Conservation (phyloP, 2,888 invertebrate genomes). For the Minunthozetes semirufus region DNA sequence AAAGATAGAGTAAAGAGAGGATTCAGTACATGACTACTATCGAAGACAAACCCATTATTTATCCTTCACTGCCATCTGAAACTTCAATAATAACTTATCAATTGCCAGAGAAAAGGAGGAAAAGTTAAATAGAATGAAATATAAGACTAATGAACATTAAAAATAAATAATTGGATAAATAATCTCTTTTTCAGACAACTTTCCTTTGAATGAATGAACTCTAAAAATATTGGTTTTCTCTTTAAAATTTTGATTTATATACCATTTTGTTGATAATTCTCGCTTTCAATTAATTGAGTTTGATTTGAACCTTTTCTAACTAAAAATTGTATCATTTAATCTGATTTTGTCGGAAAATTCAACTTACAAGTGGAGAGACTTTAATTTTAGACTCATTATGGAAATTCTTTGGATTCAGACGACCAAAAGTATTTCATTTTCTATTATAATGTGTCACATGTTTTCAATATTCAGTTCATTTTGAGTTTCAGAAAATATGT, state of each 20-base stretch:
- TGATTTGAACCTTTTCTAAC: too few species aligned
- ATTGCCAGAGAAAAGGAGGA: not conserved
- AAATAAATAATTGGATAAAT: constrained; percentile 21
- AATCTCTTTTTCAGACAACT: not conserved
- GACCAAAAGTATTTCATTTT: not conserved
- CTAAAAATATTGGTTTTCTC: not conserved
- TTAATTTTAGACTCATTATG: too few species aligned
- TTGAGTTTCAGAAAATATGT: not conserved
- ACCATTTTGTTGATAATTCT: not conserved
- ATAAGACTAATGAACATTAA: not conserved
- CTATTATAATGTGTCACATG: not conserved
- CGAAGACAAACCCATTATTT: constrained; percentile 1
- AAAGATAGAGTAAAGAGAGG: not conserved
- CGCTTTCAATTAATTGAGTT: not conserved
- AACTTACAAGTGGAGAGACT: too few species aligned
- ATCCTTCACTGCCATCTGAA: constrained; percentile 13
- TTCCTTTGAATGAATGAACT: not conserved
- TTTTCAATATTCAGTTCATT: not conserved
- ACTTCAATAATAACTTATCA: constrained; percentile 7
- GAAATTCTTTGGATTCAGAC: too few species aligned
- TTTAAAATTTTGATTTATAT: not conserved
- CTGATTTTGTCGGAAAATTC: too few species aligned
- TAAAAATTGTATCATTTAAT: too few species aligned
- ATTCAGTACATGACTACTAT: not conserved
- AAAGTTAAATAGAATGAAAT: constrained; percentile 1